Conservation (phyloP, 2,113 vertebrate genomes). For the Leucoraja erinaceus region DNA sequence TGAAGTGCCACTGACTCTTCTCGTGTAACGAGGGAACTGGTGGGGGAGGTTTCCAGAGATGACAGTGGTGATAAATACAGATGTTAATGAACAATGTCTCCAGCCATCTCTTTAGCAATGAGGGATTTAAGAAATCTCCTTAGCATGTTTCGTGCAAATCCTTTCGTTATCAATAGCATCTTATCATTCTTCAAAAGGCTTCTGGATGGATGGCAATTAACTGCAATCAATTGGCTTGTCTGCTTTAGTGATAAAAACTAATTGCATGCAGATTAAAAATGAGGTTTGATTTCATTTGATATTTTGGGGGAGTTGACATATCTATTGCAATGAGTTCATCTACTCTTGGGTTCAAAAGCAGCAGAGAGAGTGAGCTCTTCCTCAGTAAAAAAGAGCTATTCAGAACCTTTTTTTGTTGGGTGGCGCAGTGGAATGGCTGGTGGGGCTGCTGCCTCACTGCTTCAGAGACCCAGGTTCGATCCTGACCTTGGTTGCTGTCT, state of each 20-base stretch:
- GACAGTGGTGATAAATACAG: neutral
- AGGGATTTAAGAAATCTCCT: conserved; percentile 23
- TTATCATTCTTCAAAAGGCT: neutral
- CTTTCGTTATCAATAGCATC: conserved; percentile 8
- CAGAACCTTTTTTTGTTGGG: too few species aligned
- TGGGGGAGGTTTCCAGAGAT: conserved; percentile 23
- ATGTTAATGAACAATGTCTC: conserved; percentile 23
- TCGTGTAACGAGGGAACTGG: neutral
- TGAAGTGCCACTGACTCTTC: conserved; percentile 27
- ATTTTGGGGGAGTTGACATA: neutral
- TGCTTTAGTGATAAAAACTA: conserved; percentile 30
- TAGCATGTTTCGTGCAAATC: conserved; percentile 1
- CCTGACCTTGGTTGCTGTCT: too few species aligned
- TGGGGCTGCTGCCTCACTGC: too few species aligned
- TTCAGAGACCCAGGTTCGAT: too few species aligned
- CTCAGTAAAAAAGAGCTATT: too few species aligned
- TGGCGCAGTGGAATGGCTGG: too few species aligned
- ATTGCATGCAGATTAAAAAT: conserved; percentile 14
- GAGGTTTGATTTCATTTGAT: neutral
- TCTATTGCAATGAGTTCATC: too few species aligned
- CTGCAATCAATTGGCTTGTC: conserved; percentile 19
- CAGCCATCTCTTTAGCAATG: neutral
- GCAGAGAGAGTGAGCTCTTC: too few species aligned
- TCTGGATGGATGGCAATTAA: conserved; percentile 18
- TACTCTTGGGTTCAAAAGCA: neutral